These are phyloP conservation scores for Aurelia sp. DNA, from an alignment of 30 jellyfish, hydroid and myxozoan genomes.

Conservation along the genomic window DNA sequence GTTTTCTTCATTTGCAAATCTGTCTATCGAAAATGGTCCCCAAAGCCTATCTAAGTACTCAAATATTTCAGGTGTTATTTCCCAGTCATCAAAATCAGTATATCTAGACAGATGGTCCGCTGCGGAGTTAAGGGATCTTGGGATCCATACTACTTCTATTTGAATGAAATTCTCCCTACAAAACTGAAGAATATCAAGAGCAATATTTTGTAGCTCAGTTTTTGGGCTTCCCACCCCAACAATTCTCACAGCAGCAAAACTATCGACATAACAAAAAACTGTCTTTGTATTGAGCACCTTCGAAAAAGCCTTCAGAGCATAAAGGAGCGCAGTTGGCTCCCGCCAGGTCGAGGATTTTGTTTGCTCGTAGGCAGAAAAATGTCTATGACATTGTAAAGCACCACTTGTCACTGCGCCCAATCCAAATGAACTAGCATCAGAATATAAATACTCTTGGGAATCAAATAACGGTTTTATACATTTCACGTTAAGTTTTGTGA, in stretches of 20 bases:
- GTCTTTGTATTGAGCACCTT: background rate
- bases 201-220: too few relatives aligned
- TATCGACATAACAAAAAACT: constrained; percentile 6
- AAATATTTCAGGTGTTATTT: background rate
- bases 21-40: background rate
- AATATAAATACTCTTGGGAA: constrained; percentile 12
- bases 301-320: background rate
- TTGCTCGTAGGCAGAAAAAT: background rate
- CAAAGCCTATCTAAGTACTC: too few relatives aligned
- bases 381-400: background rate
- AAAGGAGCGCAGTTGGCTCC: background rate
- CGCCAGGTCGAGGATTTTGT: constrained; percentile 3
- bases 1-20: background rate
- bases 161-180: background rate
- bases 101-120: background rate
- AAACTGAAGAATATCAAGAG: constrained; percentile 9
- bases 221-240: too few relatives aligned
- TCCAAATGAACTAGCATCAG: constrained; percentile 32
- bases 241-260: too few relatives aligned
- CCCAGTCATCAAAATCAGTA: background rate
- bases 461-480: background rate
- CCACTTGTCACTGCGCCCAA: constrained; percentile 2
- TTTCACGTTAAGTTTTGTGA: background rate
- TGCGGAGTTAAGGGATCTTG: background rate
- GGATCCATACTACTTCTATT: background rate